Base-by-base conservation (phyloP, 2,797 vertebrate genomes). In the Thaleichthys pacificus region DNA sequence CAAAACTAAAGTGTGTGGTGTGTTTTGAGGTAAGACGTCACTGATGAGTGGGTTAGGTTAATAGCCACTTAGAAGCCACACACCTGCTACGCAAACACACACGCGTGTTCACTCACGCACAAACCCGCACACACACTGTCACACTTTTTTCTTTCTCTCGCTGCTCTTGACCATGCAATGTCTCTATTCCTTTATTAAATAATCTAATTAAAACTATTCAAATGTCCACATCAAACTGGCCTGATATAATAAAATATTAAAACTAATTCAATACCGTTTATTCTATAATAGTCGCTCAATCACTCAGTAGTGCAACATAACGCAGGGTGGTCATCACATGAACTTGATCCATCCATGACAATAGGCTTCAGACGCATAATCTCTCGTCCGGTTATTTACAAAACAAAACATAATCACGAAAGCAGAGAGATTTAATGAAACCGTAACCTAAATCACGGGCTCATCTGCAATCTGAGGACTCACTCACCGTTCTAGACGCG, bases 401-500 rank as follows among this genome's bases (percentile, higher is more conserved):
- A 5, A 49, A 49, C 30, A 32, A 54, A 54, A 54, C 49, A 1
- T 4, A 54, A 19, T 17, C 17, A 54, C 17, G 49, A 11, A 49
- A 49, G 2, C 9, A 49, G 9, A 49, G 47, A 49, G 47, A 49
- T 49, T 49, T 14, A 11, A 49, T 49, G 15, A 49, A 2, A 49
- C 15, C 15, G 47, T 5, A 11, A 49, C 9, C 6, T 49, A 49
- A 49, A 11, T 6, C 30, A 4, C 30, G 5, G 47, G 47, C 15
- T 11, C 47, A 49, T 15, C 15, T 49, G 47, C 15, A 11, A 49
- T 5, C 47, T 3, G 47, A 49, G 32, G 28, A 30, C 3, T 65
- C 62, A 54, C 70, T 57, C 28, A 72, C 70, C 70, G 54, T 19
- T 51, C 35, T 54, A 38, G 19, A 15, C 14, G 28, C 63, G 62